Evolutionary conservation across 92 coral and sea anemone species (phyloP), one percentile per base, ranked within the genome.

Genomic region (Parazoanthus darwini): DNA sequence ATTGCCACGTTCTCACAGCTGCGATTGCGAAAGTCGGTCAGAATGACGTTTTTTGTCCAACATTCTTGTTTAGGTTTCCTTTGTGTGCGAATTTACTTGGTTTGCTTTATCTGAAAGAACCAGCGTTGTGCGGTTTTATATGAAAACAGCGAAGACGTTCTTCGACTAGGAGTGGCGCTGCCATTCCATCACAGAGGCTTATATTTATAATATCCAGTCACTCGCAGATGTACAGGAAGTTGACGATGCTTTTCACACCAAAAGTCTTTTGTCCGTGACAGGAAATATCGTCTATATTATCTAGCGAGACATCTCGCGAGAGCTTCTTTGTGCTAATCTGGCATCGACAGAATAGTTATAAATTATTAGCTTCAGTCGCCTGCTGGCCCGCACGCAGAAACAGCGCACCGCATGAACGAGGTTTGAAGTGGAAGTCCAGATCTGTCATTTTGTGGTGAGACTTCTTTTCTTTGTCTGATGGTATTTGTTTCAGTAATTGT

Each of bases 221-320:
- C 36, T 29, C 50, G 26, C 78, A 72, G 38, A 84, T 84, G 87
- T 46, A 79, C 79, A 84, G 87, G 87, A 84, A 84, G 67, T 76
- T 71, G 43, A 33, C 54, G 26, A 84, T 11, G 26, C 67, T 74
- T 72, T 74, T 63, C 36, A 73, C 9, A 68, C 59, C 38, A 82
- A 42, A 22, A 71, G 14, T 9, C 78, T 9, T 43, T 84, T 84
- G 87, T 71, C 68, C 63, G 70, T 70, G 33, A 51, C 65, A 84
- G 87, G 68, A 84, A 84, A 84, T 84, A 43, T 6, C 54, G 56
- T 35, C 16, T 59, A 48, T 48, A 6, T 10, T 48, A 36, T 15
- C 74, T 29, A 8, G 15, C 33, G 48, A 46, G 37, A 84, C 78
- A 70, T 75, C 25, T 23, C 26, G 35, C 72, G 50, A 36, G 51